Evolutionary conservation across 2,888 invertebrate species (phyloP).

Genomic region (Drosophila sordidapex): DNA sequence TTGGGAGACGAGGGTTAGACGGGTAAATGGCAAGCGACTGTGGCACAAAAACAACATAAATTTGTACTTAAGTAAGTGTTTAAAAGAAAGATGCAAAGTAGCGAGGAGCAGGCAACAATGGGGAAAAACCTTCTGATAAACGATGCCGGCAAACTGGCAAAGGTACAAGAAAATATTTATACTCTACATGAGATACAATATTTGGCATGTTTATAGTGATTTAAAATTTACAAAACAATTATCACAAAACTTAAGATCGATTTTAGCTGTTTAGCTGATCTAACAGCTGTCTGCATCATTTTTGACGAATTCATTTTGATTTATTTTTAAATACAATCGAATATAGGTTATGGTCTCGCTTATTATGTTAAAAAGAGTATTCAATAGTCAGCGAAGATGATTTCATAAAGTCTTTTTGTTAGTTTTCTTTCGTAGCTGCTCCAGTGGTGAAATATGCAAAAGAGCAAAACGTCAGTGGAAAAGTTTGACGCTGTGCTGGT

Average conservation of each 20-base stretch:
- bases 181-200: not conserved
- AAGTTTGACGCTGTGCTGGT: slow-evolving; percentile 76
- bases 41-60: slow-evolving; percentile 75
- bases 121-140: slow-evolving; percentile 53
- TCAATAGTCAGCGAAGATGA: not conserved
- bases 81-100: slow-evolving; percentile 68
- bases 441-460: slow-evolving; percentile 74
- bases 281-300: not conserved
- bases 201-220: not conserved
- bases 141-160: slow-evolving; percentile 42
- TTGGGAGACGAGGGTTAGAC: not conserved
- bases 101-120: slow-evolving; percentile 14
- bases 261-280: not conserved
- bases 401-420: slow-evolving; percentile 15
- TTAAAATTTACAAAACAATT: not conserved
- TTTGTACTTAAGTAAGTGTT: slow-evolving; percentile 80
- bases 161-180: slow-evolving; percentile 35
- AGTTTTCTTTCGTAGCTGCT: slow-evolving; percentile 55
- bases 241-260: not conserved
- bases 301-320: no score
- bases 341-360: not conserved
- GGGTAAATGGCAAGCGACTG: slow-evolving; percentile 17
- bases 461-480: slow-evolving; percentile 73
- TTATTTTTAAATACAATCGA: not conserved
- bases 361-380: slow-evolving; percentile 18